Base-by-base conservation (phyloP, 2,888 invertebrate species). In the Nasonia oneida region DNA sequence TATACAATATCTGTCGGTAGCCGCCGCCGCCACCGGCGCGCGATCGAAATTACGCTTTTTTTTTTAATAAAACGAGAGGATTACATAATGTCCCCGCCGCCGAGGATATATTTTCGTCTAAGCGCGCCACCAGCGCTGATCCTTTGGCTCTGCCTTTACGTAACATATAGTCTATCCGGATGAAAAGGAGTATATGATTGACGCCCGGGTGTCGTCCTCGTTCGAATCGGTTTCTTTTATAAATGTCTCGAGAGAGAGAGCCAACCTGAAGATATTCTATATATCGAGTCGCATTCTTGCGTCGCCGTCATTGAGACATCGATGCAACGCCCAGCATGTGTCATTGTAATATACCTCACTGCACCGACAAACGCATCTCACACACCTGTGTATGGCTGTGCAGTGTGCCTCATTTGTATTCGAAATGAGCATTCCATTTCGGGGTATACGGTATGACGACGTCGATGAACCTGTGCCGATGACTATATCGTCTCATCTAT, bases 381-480 rank as follows among this genome's bases (percentile, higher is more conserved):
- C 61, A n/a, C n/a, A 33, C 61, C 6, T 8, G 71, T 71, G 4
- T 42, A 37, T 3, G 29, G 8, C 15, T n/a, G 12, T 29, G 29
- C 1, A 29, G 29, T 29, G 29, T 37, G 50, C 12, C 61, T 64
- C 50, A 79, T 84, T 84, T 74, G 73, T 84, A 84, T 84, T 78
- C 83, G 37, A 78, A 83, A 73, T 50, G 64, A 47, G 76, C 50
- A 70, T 81, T 74, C 61, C 73, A 67, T 83, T 67, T 33, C 23
- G 23, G 73, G 47, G 73, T n/a, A 73, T 39, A 42, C 18, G 39
- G 14, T 37, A 39, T 39, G 42, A 23, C 67, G 67, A 71, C 77
- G 71, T 70, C 57, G 83, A 79, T 71, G 77, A 76, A 77, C 71
- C 77, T 77, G 76, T 71, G 29, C 10, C 29, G 67, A 82, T 74